A percentile compares a stretch with the other conserved stretches of the same genome.
Evolutionary conservation across 2,797 vertebrate species (phyloP).

Genomic region (Lindbergichthys nudifrons): DNA sequence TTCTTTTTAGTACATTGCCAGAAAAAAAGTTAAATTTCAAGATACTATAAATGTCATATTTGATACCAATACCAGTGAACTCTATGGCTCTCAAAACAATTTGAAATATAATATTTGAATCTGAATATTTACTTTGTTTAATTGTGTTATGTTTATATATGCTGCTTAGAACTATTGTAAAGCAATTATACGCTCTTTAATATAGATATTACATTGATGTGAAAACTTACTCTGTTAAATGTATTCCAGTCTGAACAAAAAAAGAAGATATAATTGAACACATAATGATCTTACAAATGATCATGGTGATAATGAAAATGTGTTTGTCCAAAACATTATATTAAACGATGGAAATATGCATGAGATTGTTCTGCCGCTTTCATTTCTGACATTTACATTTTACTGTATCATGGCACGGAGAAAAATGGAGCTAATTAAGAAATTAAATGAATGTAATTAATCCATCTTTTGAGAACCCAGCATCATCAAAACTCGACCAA

Average conservation of each 20-base stretch:
- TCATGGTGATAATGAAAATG: conserved; percentile 14
- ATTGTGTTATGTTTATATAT: too few species aligned
- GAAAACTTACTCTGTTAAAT: too few species aligned
- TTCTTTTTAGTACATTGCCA: not conserved
- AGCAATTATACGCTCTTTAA: too few species aligned
- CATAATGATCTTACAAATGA: not conserved
- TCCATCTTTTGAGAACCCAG: conserved; percentile 62
- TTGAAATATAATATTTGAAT: too few species aligned
- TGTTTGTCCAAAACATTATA: conserved; percentile 8
- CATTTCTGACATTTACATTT: conserved; percentile 64
- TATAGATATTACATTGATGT: too few species aligned
- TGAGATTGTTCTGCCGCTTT: conserved; percentile 39
- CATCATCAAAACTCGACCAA: conserved; percentile 71
- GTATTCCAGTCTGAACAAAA: too few species aligned
- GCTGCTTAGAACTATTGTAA: too few species aligned
- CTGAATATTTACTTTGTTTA: too few species aligned
- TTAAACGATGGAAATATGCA: conserved; percentile 21
- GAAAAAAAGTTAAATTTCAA: not conserved
- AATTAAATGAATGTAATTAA: conserved; percentile 76
- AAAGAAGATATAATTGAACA: too few species aligned
- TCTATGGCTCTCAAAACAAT: too few species aligned
- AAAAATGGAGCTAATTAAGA: conserved; percentile 72
- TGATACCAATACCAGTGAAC: too few species aligned
- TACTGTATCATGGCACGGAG: conserved; percentile 49
- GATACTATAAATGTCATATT: too few species aligned